phyloP scores from a whole-genome alignment of 2,797 vertebrate genomes.

The Acomys russatus region DNA sequence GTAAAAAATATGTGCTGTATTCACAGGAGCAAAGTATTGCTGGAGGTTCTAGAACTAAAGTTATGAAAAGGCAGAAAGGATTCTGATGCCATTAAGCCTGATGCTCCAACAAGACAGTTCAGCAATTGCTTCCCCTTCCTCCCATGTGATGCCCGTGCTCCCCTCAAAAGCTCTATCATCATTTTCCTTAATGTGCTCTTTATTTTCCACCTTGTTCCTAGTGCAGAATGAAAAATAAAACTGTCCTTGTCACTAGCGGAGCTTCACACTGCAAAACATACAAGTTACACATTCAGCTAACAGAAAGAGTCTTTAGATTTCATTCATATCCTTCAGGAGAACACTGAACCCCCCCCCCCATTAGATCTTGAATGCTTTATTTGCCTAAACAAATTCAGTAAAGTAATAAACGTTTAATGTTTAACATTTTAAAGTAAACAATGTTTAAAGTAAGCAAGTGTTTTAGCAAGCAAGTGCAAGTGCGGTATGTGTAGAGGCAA shows the following conservation, averaged over 20 bases:
- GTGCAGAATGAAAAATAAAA: neutral
- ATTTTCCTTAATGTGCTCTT: neutral
- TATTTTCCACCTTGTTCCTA: neutral
- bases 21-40: neutral
- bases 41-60: neutral
- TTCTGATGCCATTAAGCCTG: neutral
- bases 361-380: neutral
- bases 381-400: neutral
- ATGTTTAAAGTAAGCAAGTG: neutral
- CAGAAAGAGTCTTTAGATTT: neutral
- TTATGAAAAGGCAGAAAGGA: neutral
- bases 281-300: neutral
- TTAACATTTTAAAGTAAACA: too few relatives aligned
- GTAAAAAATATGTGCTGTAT: neutral
- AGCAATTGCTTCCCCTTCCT: neutral
- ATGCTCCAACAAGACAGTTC: neutral
- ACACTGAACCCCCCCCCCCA: neutral
- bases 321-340: neutral
- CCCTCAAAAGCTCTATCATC: neutral
- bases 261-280: neutral
- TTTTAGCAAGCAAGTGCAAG: neutral
- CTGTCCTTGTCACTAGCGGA: neutral
- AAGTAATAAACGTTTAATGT: neutral
- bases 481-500: neutral
- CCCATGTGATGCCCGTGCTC: neutral